Percentiles rank a stretch among this genome's conserved stretches.
phyloP scores from a whole-genome alignment of 2,888 invertebrate genomes.

The Caenorhabditis plicata region DNA sequence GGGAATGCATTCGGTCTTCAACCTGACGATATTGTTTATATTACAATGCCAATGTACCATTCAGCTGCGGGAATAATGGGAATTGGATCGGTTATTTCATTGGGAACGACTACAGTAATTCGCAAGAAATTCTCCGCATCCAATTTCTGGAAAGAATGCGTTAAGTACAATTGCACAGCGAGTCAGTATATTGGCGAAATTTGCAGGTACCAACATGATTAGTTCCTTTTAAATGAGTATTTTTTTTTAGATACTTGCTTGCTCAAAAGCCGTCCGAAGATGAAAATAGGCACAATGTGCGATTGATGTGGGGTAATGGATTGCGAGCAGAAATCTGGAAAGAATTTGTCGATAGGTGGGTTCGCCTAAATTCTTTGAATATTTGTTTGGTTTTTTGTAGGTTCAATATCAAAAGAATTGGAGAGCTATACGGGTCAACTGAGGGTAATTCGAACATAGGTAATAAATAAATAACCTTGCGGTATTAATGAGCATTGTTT shows the following conservation, averaged over 20 bases:
- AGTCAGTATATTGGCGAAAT: slow-evolving; percentile 70
- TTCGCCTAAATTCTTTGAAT: no score
- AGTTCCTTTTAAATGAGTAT: background rate
- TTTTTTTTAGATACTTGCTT: slow-evolving; percentile 66
- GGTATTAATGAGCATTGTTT: background rate
- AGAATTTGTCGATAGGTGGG: slow-evolving; percentile 80
- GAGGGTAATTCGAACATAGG: slow-evolving; percentile 94
- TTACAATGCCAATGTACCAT: slow-evolving; percentile 90
- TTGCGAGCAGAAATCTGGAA: slow-evolving; percentile 89
- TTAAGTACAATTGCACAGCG: slow-evolving; percentile 50
- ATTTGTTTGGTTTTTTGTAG: no score
- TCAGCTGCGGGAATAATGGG: slow-evolving; percentile 82
- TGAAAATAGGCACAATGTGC: slow-evolving; percentile 69
- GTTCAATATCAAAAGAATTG: slow-evolving; percentile 81
- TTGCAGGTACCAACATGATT: slow-evolving; percentile 64
- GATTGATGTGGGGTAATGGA: slow-evolving; percentile 88
- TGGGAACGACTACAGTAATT: slow-evolving; percentile 79
- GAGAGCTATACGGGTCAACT: slow-evolving; percentile 94
- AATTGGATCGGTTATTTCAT: slow-evolving; percentile 46
- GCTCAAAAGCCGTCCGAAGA: slow-evolving; percentile 67
- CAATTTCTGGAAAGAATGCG: slow-evolving; percentile 76
- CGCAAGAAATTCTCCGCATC: slow-evolving; percentile 91
- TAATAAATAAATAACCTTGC: slow-evolving; percentile 29
- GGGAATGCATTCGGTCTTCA: slow-evolving; percentile 43
- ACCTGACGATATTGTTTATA: slow-evolving; percentile 80